A percentile compares a stretch with the other conserved stretches of the same genome.
These are phyloP conservation scores for Nothura maculosa DNA, from an alignment of 2,797 vertebrate species.

Conservation along the genomic window DNA sequence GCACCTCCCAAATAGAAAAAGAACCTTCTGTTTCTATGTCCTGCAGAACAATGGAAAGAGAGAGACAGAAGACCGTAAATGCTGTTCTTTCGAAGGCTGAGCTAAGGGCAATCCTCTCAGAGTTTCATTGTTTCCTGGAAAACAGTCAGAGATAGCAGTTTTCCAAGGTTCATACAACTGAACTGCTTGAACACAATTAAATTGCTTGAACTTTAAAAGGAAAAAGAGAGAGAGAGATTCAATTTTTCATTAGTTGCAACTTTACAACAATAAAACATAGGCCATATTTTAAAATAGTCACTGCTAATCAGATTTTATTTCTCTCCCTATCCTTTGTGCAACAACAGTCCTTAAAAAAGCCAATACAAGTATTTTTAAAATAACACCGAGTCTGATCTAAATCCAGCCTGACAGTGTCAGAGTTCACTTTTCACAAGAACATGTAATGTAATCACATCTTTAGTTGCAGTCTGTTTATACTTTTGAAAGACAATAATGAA, in stretches of 20 bases:
- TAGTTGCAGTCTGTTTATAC: not conserved
- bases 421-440: not conserved
- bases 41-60: not conserved
- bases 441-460: not conserved
- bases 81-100: not conserved
- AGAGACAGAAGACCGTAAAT: fast-evolving
- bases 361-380: not conserved
- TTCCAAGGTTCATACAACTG: not conserved
- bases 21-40: not conserved
- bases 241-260: not conserved
- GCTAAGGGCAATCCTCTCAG: not conserved
- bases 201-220: not conserved
- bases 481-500: not conserved
- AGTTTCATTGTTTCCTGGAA: not conserved
- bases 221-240: too few species aligned
- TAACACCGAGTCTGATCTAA: not conserved
- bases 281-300: not conserved
- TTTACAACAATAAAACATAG: not conserved
- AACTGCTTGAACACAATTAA: not conserved
- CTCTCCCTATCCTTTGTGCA: not conserved
- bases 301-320: not conserved
- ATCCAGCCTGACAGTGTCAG: not conserved
- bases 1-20: not conserved
- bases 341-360: not conserved
- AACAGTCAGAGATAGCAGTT: not conserved